phyloP scores from a whole-genome alignment of 64 coral and sea anemone genomes.

The Actinia tenebrosa region DNA sequence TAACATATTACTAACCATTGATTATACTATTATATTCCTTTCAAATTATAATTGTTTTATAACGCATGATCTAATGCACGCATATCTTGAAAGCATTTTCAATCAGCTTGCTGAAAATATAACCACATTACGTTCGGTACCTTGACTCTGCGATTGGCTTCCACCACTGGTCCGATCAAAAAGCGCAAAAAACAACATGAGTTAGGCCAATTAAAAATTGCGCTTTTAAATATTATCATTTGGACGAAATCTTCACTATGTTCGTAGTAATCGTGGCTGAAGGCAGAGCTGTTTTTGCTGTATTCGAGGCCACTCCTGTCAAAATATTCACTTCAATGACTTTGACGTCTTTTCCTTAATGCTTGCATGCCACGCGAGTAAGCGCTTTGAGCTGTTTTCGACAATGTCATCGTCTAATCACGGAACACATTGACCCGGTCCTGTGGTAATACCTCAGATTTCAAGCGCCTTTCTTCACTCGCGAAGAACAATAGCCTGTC shows the following conservation, averaged over 20 bases:
- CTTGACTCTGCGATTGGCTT: no score
- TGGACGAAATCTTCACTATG: not conserved
- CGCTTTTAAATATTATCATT: no score
- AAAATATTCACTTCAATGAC: constrained; percentile 6
- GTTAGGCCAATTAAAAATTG: not conserved
- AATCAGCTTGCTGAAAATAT: no score
- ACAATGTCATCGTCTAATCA: constrained; percentile 15
- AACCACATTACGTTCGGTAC: no score
- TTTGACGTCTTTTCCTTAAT: constrained; percentile 12
- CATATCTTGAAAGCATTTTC: no score
- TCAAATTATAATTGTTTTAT: not conserved
- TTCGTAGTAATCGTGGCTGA: not conserved
- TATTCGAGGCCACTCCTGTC: not conserved
- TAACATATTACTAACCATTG: no score
- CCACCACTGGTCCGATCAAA: no score
- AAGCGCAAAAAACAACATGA: not conserved
- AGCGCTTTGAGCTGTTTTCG: constrained; percentile 6
- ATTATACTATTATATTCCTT: no score
- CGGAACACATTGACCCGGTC: constrained; percentile 12
- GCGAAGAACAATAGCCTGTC: not conserved
- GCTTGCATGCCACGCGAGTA: not conserved
- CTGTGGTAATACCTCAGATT: constrained; percentile 17
- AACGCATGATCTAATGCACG: no score
- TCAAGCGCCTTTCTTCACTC: constrained; percentile 8
- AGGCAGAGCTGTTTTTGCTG: not conserved